Evolutionary conservation across 2,113 vertebrate species (phyloP), one percentile per base, ranked within the genome.

Genomic region (Oncorhynchus mykiss): DNA sequence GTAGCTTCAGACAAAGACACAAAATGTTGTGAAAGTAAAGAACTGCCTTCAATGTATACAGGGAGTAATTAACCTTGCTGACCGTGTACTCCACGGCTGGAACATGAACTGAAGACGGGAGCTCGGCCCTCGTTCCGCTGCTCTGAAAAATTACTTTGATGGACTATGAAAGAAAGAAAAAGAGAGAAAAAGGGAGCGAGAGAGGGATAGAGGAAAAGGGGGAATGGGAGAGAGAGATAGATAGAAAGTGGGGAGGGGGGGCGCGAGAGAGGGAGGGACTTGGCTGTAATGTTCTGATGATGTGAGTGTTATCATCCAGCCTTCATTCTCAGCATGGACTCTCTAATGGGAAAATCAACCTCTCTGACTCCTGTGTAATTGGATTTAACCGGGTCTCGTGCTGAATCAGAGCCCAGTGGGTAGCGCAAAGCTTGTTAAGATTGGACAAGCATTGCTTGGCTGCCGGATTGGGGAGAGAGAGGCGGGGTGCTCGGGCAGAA

Each of bases 391-490:
- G 88, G 89, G 91, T 93, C 92, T 94, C 92, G 92, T 94, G 93
- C 92, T 93, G 92, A 92, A 93, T 90, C 90, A 88, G 85, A 90
- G 89, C 93, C 87, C 93, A 94, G 92, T 94, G 90, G 93, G 93
- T 90, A 92, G 91, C 91, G 85, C 91, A 94, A 94, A 94, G 92
- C 93, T 94, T 94, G 93, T 94, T 94, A 94, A 92, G 92, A 90
- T 91, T 92, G 93, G 93, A 94, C 92, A 93, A 93, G 93, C 93
- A 94, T 94, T 90, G 88, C 92, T 81, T 86, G 82, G 80, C 82
- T 7, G 78, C 79, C 85, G 84, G 79, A 84, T 80, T 64, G 51
- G 69, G 74, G 79, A 75, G 29, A 54, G 75, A 82, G 81, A 88
- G 90, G 85, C 86, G 88, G 87, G 75, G 68, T 87, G 81, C 70